Percentiles rank a stretch among this genome's conserved stretches.
phyloP scores from a whole-genome alignment of 2,113 vertebrate species.

The Callocephalon fimbriatum region DNA sequence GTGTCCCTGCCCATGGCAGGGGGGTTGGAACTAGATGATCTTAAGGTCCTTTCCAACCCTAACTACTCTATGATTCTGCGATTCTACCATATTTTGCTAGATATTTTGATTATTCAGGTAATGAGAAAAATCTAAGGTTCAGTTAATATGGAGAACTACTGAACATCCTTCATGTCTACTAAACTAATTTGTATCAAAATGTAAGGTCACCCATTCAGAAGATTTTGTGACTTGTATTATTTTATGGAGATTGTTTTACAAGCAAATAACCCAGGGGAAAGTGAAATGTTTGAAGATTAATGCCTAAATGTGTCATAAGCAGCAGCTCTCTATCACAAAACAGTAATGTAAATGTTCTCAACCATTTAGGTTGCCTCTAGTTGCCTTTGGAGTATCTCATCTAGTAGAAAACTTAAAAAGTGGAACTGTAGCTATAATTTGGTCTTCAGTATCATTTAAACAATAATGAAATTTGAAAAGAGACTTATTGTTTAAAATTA shows the following conservation, averaged over 20 bases:
- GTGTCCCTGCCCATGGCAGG: no score
- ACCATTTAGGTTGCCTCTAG: neutral
- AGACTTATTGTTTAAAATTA: neutral
- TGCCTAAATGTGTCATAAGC: neutral
- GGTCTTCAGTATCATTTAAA: neutral
- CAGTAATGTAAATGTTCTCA: neutral
- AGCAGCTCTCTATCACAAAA: neutral
- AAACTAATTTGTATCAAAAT: neutral
- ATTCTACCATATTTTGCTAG: neutral
- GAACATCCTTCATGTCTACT: neutral
- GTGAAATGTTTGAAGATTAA: neutral
- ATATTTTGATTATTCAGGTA: neutral
- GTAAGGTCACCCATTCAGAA: neutral
- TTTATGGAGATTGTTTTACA: neutral
- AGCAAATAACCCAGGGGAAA: neutral
- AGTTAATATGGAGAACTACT: neutral
- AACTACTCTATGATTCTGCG: no score
- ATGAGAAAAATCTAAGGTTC: neutral
- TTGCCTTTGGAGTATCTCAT: neutral
- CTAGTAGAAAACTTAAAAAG: neutral
- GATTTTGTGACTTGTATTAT: neutral
- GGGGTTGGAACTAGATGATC: no score
- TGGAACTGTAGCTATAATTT: neutral
- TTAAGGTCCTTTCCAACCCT: no score
- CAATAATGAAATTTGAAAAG: neutral